Conservation (phyloP, 2,888 invertebrate species). For the Papilio protenor region DNA sequence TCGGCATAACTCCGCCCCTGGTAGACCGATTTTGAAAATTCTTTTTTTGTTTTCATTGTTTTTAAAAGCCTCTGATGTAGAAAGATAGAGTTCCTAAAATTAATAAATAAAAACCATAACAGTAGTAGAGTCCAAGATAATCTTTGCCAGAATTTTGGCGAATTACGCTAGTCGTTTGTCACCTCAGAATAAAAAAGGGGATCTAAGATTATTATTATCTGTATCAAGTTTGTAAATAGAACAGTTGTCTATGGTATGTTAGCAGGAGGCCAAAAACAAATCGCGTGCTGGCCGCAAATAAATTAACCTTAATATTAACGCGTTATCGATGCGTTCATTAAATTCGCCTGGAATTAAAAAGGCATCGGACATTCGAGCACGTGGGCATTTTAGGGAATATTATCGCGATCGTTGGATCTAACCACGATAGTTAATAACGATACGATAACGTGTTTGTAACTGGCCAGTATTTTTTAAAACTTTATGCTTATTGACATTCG, state of each 20-base stretch:
- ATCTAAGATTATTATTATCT: too few species aligned
- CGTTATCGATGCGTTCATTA: conserved; percentile 58
- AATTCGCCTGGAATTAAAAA: conserved; percentile 52
- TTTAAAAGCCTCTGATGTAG: neutral
- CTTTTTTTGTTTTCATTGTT: conserved; percentile 24
- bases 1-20: too few species aligned
- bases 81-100: neutral
- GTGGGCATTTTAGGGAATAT: conserved; percentile 51
- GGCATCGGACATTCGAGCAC: conserved; percentile 47
- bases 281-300: conserved; percentile 48
- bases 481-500: too few species aligned
- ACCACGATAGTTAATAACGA: conserved; percentile 69
- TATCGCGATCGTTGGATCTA: conserved; percentile 67
- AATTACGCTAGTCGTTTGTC: too few species aligned
- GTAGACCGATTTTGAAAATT: too few species aligned
- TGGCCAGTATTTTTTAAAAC: neutral
- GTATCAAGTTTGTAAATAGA: neutral
- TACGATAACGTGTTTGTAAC: conserved; percentile 45
- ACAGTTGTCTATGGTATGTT: conserved; percentile 25
- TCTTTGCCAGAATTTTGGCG: too few species aligned
- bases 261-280: conserved; percentile 11
- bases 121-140: too few species aligned
- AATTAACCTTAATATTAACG: conserved; percentile 54
- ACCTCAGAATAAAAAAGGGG: too few species aligned
- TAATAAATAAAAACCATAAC: too few species aligned